A percentile compares a stretch with the other conserved stretches of the same genome.
phyloP scores from a whole-genome alignment of 2,113 vertebrate genomes.

The Meleagris gallopavo region DNA sequence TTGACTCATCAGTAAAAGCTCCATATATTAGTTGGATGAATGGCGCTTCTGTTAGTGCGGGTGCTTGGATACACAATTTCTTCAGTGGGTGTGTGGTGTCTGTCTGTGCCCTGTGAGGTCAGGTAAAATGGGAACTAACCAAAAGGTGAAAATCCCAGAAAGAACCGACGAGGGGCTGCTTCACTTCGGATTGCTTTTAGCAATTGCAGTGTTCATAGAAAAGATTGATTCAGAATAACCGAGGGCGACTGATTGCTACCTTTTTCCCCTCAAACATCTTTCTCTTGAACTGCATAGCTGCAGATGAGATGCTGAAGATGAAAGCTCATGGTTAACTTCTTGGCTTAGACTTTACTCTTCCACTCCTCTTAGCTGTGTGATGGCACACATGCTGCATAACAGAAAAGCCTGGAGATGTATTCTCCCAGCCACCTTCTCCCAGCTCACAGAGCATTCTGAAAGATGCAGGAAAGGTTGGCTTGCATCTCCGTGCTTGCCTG shows the following conservation, averaged over 20 bases:
- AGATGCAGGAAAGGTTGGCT: neutral
- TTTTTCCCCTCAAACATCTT: neutral
- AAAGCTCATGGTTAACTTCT: neutral
- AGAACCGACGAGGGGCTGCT: neutral
- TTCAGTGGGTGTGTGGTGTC: neutral
- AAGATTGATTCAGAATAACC: neutral
- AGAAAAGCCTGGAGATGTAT: neutral
- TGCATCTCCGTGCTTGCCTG: neutral
- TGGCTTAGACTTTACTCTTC: neutral
- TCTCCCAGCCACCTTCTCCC: neutral
- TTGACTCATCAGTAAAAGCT: slow-evolving; percentile 50
- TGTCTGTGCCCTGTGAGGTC: slow-evolving; percentile 22
- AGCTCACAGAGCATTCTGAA: neutral
- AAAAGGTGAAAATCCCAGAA: neutral
- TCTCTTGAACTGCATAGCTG: neutral
- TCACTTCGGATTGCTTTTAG: neutral
- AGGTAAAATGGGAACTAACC: slow-evolving; percentile 3
- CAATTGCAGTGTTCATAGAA: neutral
- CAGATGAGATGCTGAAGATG: neutral
- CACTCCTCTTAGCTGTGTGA: neutral
- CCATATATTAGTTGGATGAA: slow-evolving; percentile 36
- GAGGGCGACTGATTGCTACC: neutral
- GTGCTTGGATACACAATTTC: neutral
- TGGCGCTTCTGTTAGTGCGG: slow-evolving; percentile 23
- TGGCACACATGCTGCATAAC: accelerated